A percentile compares a stretch with the other conserved stretches of the same genome.
phyloP scores from a whole-genome alignment of 2,888 invertebrate species.

The Listrodromus nycthemerus region DNA sequence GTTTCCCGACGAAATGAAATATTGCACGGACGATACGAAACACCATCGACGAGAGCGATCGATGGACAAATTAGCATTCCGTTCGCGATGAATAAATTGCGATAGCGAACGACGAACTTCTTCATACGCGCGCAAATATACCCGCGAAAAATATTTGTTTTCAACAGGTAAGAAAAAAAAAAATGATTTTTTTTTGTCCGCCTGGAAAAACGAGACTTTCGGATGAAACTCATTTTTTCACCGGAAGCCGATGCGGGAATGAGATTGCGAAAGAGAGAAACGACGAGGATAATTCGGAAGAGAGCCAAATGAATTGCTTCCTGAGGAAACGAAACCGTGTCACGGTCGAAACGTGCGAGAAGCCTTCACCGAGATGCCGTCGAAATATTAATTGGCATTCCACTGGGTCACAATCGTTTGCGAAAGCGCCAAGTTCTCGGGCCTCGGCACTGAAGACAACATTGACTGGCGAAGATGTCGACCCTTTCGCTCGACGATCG shows the following conservation, averaged over 20 bases:
- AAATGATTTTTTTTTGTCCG: too few relatives aligned
- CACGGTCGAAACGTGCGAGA: conserved; percentile 40
- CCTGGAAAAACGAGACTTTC: too few relatives aligned
- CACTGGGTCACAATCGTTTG: conserved; percentile 38
- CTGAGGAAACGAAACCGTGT: conserved; percentile 35
- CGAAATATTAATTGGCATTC: conserved; percentile 58
- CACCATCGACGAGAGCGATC: conserved; percentile 42
- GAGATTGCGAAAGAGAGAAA: not conserved
- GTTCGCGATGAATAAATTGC: not conserved
- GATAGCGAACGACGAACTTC: not conserved
- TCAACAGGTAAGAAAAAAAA: not conserved
- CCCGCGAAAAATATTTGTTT: not conserved
- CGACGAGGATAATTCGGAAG: conserved; percentile 12
- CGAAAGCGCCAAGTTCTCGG: conserved; percentile 56
- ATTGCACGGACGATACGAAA: conserved; percentile 48
- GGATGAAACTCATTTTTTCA: not conserved
- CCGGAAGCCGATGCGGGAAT: too few relatives aligned
- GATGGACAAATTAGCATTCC: conserved; percentile 56
- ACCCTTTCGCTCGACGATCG: too few relatives aligned
- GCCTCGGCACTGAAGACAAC: conserved; percentile 46
- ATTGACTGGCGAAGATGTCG: conserved; percentile 51
- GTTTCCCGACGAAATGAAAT: conserved; percentile 21
- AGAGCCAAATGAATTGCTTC: conserved; percentile 9
- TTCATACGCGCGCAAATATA: not conserved
- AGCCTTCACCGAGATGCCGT: conserved; percentile 44